Evolutionary conservation across 92 coral and sea anemone species (phyloP).

Genomic region (Pocillopora meandrina): DNA sequence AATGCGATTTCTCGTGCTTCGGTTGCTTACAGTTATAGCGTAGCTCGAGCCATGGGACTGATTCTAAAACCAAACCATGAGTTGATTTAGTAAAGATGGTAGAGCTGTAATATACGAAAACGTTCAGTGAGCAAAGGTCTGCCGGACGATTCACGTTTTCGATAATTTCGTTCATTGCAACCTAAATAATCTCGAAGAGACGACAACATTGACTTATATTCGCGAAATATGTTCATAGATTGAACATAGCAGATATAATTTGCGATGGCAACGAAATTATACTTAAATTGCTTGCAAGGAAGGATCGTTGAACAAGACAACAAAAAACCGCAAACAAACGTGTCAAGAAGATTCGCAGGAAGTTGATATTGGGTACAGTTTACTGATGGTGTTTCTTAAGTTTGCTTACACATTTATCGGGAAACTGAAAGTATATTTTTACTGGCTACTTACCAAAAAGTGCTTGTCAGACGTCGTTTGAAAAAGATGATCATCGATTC

Average conservation of each 20-base stretch:
- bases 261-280: neutral
- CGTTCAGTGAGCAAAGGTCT: neutral
- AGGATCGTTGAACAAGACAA: neutral
- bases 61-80: too few species aligned
- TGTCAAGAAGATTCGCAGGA: neutral
- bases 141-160: neutral
- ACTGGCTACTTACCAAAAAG: conserved; percentile 18
- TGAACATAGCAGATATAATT: neutral
- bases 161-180: neutral
- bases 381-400: too few species aligned
- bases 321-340: neutral
- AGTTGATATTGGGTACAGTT: neutral
- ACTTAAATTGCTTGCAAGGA: neutral
- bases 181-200: neutral
- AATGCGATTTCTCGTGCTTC: neutral
- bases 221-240: neutral
- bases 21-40: neutral
- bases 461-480: neutral
- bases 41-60: too few species aligned
- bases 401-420: neutral
- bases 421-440: neutral
- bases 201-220: neutral
- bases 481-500: neutral
- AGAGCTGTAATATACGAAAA: neutral
- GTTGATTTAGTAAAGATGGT: too few species aligned